A percentile compares a stretch with the other conserved stretches of the same genome.
Evolutionary conservation across 53 echinoderm and acorn worm species (phyloP).

Genomic region (Paracentrotus lividus): DNA sequence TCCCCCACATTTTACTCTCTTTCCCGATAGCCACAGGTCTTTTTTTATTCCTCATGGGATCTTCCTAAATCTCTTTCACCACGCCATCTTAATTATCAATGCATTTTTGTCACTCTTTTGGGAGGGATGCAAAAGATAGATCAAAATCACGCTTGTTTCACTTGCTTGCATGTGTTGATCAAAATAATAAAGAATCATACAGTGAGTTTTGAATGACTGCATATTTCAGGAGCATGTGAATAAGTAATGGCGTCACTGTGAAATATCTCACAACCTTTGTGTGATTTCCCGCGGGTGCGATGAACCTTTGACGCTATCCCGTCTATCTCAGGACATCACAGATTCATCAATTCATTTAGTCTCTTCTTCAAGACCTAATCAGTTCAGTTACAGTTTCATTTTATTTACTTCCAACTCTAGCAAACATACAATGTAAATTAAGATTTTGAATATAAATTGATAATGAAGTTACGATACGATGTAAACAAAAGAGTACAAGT

Average conservation of each 20-base stretch:
- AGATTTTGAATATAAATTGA: too few species aligned
- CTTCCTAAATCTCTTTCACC: neutral
- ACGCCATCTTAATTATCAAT: neutral
- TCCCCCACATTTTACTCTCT: neutral
- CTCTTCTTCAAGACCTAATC: neutral
- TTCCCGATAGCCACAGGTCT: neutral
- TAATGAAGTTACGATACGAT: too few species aligned
- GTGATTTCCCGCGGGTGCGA: neutral
- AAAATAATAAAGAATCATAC: neutral
- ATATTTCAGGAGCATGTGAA: neutral
- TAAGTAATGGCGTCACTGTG: neutral
- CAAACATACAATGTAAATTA: too few species aligned
- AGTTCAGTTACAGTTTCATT: too few species aligned
- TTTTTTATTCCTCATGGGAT: neutral
- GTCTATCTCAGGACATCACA: constrained; percentile 16
- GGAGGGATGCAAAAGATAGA: neutral
- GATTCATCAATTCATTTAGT: neutral
- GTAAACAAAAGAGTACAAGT: too few species aligned
- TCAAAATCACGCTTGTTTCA: neutral
- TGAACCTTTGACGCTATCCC: constrained; percentile 18
- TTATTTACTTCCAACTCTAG: too few species aligned
- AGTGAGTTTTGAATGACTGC: neutral
- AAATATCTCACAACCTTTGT: neutral
- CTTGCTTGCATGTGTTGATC: neutral
- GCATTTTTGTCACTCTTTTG: neutral